Percentiles rank a stretch among this genome's conserved stretches.
phyloP scores from a whole-genome alignment of 2,113 vertebrate genomes.

The Mirza zaza region DNA sequence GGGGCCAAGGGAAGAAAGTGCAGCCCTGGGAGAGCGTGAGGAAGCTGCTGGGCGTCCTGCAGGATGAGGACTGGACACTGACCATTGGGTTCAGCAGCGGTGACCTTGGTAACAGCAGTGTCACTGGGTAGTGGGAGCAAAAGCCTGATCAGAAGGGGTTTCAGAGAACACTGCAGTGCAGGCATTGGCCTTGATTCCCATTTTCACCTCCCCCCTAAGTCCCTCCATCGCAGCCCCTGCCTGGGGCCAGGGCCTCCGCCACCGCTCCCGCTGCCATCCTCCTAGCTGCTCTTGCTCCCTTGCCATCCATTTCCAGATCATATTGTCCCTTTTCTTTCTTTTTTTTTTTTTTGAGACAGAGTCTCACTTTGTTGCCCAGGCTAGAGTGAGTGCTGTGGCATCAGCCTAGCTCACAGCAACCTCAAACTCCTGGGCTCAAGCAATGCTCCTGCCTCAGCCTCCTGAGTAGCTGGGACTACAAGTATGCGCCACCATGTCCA shows the following conservation, averaged over 20 bases:
- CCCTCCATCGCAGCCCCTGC: accelerated
- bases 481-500: too few relatives aligned
- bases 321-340: background rate
- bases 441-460: too few relatives aligned
- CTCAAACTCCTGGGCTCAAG: too few relatives aligned
- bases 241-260: background rate
- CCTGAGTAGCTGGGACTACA: too few relatives aligned
- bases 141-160: background rate
- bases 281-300: background rate
- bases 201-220: background rate
- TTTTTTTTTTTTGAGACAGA: too few relatives aligned
- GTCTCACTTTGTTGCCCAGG: too few relatives aligned
- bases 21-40: background rate
- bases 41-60: background rate
- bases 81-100: background rate
- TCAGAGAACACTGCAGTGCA: background rate
- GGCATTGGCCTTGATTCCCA: background rate
- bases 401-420: too few relatives aligned
- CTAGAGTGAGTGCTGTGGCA: too few relatives aligned
- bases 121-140: background rate
- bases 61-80: background rate
- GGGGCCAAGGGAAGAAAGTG: background rate
- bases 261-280: background rate
- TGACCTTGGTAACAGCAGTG: background rate
- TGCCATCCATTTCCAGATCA: background rate